Conservation (phyloP, 2,113 vertebrate species). For the Heterochromis multidens region DNA sequence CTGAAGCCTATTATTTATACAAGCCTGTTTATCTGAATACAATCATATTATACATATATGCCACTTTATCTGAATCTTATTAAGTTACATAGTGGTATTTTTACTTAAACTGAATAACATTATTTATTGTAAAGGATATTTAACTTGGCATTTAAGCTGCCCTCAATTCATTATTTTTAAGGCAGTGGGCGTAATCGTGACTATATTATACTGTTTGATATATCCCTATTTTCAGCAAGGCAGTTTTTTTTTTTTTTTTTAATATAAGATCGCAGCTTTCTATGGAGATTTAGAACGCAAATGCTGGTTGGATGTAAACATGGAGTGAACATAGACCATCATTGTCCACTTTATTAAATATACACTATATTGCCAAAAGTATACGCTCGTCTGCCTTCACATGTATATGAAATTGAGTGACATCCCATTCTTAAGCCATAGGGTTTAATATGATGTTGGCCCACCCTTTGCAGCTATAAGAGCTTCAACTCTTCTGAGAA, state of each 20-base stretch:
- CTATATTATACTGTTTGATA: neutral
- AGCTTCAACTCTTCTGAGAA: no score
- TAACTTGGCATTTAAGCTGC: slow-evolving; percentile 1
- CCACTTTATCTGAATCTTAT: slow-evolving; percentile 56
- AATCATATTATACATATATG: slow-evolving; percentile 62
- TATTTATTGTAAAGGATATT: slow-evolving; percentile 45
- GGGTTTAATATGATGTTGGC: no score
- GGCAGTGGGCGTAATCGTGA: neutral
- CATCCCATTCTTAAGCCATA: no score
- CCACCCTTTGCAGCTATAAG: no score
- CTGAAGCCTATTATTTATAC: slow-evolving; percentile 42
- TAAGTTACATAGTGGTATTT: slow-evolving; percentile 36
- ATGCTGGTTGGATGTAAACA: neutral
- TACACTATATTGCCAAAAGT: no score
- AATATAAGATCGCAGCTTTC: neutral
- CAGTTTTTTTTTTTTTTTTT: neutral
- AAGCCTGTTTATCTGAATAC: slow-evolving; percentile 57
- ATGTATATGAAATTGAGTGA: no score
- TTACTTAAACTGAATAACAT: slow-evolving; percentile 45
- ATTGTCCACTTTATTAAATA: neutral
- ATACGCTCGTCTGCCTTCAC: no score
- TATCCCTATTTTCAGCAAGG: neutral
- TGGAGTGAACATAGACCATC: neutral
- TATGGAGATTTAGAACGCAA: neutral
- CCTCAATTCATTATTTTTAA: neutral